phyloP scores from a whole-genome alignment of 2,888 invertebrate species.

The Glaucopsyche alexis region DNA sequence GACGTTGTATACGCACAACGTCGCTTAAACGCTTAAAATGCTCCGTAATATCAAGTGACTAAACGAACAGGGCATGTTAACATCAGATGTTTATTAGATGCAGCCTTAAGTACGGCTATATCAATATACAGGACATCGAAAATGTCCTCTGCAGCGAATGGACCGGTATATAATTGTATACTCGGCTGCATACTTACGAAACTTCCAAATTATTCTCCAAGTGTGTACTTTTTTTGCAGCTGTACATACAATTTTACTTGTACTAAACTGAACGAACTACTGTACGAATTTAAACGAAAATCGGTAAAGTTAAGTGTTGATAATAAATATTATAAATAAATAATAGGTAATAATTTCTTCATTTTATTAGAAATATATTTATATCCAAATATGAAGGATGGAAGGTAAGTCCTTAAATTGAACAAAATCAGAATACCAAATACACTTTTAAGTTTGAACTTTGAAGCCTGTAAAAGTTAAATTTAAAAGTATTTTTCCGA shows the following conservation, averaged over 20 bases:
- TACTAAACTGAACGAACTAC: too few species aligned
- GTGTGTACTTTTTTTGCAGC: neutral
- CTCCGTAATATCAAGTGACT: conserved; percentile 7
- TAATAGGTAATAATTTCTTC: too few species aligned
- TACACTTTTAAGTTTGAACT: too few species aligned
- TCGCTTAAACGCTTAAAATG: neutral
- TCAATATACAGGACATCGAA: conserved; percentile 16
- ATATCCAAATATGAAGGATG: too few species aligned
- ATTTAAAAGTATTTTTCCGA: neutral
- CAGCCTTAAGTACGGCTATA: conserved; percentile 16
- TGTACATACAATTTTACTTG: too few species aligned
- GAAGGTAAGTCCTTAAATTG: too few species aligned
- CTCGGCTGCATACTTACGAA: neutral
- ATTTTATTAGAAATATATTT: too few species aligned
- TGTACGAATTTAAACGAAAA: too few species aligned
- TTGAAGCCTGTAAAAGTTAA: neutral
- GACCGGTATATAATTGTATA: conserved; percentile 1
- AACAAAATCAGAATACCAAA: too few species aligned
- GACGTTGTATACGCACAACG: neutral
- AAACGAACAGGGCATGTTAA: conserved; percentile 4
- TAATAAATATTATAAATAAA: too few species aligned
- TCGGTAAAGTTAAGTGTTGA: too few species aligned
- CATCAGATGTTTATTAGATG: conserved; percentile 13
- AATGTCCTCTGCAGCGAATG: conserved; percentile 6
- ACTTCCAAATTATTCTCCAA: neutral